Evolutionary conservation across 2,797 vertebrate genomes (phyloP).

Genomic region (Fundulus diaphanus): DNA sequence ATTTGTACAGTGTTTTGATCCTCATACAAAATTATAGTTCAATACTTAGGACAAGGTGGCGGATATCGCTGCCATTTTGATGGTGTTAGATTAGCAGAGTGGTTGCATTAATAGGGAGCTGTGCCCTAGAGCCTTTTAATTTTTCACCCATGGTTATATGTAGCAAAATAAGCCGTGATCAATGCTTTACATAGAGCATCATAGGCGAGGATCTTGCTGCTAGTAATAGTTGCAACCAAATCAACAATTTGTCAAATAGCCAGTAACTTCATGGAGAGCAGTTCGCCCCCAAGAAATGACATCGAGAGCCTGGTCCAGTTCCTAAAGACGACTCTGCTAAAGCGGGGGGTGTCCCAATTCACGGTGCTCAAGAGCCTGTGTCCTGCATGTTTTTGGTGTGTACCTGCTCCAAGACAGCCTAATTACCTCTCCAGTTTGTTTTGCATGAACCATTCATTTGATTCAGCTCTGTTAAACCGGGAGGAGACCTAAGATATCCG

Average conservation of each 20-base stretch:
- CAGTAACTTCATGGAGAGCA: not conserved
- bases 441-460: not conserved
- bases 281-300: not conserved
- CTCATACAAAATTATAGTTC: not conserved
- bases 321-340: not conserved
- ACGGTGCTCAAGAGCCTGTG: not conserved
- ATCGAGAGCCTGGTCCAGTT: not conserved
- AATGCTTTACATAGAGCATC: not conserved
- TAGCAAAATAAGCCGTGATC: not conserved
- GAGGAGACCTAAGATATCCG: not conserved
- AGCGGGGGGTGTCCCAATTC: not conserved
- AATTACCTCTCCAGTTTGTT: not conserved
- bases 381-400: not conserved
- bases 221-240: not conserved
- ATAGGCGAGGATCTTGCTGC: not conserved
- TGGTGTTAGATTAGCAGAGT: not conserved
- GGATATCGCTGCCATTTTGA: not conserved
- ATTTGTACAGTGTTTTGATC: not conserved
- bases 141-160: not conserved
- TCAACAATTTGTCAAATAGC: not conserved
- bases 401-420: not conserved
- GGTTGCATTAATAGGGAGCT: not conserved
- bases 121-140: not conserved
- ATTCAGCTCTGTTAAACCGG: not conserved
- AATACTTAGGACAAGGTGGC: not conserved